phyloP scores from a whole-genome alignment of 2,888 invertebrate genomes.

The Liodrosophila aerea region DNA sequence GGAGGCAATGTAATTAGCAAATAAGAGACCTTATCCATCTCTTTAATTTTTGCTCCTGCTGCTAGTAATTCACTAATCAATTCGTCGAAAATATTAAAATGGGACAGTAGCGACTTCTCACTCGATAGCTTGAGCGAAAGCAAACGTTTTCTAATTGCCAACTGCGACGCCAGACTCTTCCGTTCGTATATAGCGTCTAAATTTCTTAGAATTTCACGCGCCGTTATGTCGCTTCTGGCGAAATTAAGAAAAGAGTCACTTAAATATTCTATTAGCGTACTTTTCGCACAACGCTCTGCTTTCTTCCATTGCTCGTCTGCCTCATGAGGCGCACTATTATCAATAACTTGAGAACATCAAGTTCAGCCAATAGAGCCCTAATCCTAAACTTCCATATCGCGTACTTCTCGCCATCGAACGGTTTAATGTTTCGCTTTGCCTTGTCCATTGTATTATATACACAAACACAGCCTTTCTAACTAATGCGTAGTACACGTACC shows the following conservation, averaged over 20 bases:
- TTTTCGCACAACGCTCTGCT: neutral
- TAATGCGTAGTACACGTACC: too few species aligned
- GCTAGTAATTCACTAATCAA: neutral
- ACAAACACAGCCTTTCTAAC: too few species aligned
- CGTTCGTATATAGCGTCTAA: too few species aligned
- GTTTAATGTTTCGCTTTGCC: neutral
- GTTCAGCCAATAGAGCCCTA: constrained; percentile 2
- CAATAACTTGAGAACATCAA: neutral
- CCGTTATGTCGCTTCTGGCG: neutral
- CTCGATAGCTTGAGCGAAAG: neutral
- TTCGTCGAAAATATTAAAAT: neutral
- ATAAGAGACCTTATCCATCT: neutral
- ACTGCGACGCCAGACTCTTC: neutral
- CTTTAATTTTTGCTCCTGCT: neutral
- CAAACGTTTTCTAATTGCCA: neutral
- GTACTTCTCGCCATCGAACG: constrained; percentile 4
- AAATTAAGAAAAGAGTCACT: too few species aligned
- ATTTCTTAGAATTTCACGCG: neutral
- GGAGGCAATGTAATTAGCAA: neutral
- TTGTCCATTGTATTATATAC: too few species aligned
- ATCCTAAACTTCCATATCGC: constrained; percentile 3
- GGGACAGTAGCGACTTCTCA: neutral
- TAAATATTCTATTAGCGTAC: neutral
- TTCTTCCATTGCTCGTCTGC: neutral
- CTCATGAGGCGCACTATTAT: neutral